Conservation (phyloP, 2,797 vertebrate species). For the Scolopax bukidnonensis region DNA sequence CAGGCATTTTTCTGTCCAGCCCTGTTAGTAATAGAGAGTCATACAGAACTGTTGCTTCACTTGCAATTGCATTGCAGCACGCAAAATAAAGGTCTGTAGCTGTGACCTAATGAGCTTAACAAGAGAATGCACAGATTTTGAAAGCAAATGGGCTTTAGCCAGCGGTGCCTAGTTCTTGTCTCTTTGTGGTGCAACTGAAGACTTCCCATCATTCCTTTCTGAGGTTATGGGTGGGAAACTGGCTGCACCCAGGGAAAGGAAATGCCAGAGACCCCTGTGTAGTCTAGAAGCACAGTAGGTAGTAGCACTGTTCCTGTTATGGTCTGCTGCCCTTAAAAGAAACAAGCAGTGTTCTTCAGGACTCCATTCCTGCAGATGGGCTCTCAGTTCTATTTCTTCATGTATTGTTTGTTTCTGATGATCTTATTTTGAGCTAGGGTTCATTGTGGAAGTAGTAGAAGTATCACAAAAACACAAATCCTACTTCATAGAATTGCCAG, state of each 20-base stretch:
- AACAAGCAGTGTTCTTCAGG: neutral
- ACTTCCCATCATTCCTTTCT: neutral
- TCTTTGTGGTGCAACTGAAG: neutral
- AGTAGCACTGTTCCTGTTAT: neutral
- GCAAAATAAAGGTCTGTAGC: neutral
- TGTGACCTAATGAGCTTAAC: neutral
- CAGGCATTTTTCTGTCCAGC: constrained; percentile 26
- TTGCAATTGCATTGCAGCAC: neutral
- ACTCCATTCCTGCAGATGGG: neutral
- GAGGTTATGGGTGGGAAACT: neutral
- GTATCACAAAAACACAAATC: neutral
- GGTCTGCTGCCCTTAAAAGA: neutral
- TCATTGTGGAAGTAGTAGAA: neutral
- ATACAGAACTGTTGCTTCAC: neutral
- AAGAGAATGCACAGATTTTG: neutral
- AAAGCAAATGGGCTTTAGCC: neutral
- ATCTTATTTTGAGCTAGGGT: neutral
- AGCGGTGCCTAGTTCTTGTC: neutral
- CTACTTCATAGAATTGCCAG: neutral
- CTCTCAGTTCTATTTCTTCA: neutral
- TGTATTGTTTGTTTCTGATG: neutral
- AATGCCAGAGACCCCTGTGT: neutral
- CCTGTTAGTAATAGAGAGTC: neutral
- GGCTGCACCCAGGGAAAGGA: neutral
- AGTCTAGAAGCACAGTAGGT: neutral